Base-by-base conservation (phyloP, 92 coral and sea anemone species). In the Epizoanthus fatuus region DNA sequence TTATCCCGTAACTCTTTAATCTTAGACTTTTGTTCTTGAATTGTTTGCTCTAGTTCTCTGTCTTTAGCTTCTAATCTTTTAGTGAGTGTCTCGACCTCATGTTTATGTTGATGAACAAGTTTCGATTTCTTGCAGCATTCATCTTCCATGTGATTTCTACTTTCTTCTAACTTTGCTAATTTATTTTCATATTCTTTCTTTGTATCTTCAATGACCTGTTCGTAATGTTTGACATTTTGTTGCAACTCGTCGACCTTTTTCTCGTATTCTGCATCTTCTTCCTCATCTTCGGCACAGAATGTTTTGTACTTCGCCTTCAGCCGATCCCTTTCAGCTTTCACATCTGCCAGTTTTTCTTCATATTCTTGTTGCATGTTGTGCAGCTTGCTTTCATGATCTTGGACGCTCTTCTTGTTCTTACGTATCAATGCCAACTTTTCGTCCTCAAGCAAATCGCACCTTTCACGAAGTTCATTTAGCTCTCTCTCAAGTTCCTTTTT, bases 191-290 rank as follows among this genome's bases (percentile, higher is more conserved):
- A 53, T 29, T 66, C 9, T 3, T 35, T 66, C 3, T 35, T 5
- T 7, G 4, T 66, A 35, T 51, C 79, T 22, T 73, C 45, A 4
- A 20, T 53, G 44, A 51, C 62, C 12, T 6, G 54, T 22, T 74
- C 79, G 9, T 74, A 52, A 5, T 35, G 12, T 55, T 74, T 74
- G 20, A 74, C n/a, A 52, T 35, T 52, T 14, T 52, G 19, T 5
- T 74, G 47, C 45, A 74, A 42, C 45, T 74, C 62, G 8, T 35
- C 38, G 9, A 74, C 32, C 40, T 29, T 74, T n/a, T 74, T 13
- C 56, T 74, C 79, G 22, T 74, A 74, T 13, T 74, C 79, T 51
- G 39, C 62, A 53, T 74, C 63, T 53, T 74, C 64, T 74, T 54
- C 79, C 17, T 53, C 44, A 3, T 74, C 79, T 74, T 74, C 65